These are phyloP conservation scores for Aurelia aurita complex sp. Pacific DNA, from an alignment of 30 jellyfish, hydroid and myxozoan genomes.

Conservation along the genomic window DNA sequence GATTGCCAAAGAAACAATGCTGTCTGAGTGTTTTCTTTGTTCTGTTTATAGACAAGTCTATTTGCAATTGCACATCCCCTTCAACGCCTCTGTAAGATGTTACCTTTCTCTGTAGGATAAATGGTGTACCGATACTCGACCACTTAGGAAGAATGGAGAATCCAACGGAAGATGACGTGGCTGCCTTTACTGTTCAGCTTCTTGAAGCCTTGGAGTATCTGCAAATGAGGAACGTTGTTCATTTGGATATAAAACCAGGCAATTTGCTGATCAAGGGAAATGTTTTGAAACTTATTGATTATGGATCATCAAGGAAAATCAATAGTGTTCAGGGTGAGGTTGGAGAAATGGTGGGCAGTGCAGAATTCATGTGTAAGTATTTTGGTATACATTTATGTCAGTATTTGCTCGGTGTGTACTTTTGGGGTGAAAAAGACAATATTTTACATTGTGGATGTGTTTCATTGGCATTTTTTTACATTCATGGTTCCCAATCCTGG, in stretches of 20 bases:
- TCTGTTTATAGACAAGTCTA: no score
- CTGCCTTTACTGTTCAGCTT: constrained; percentile 64
- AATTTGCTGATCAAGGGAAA: constrained; percentile 80
- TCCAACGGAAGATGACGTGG: constrained; percentile 83
- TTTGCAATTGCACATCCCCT: no score
- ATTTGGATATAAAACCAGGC: constrained; percentile 93
- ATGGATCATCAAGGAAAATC: constrained; percentile 84
- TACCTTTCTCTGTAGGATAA: constrained; percentile 25
- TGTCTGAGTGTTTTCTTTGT: no score
- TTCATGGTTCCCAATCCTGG: no score
- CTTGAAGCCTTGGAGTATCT: constrained; percentile 83
- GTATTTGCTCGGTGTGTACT: no score
- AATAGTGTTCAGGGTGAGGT: constrained; percentile 85
- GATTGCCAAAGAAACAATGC: no score
- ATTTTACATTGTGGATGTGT: constrained; percentile 1
- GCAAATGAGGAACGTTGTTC: constrained; percentile 74
- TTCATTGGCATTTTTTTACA: not conserved
- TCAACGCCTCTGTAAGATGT: not conserved
- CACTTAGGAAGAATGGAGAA: constrained; percentile 59
- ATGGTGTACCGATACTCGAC: constrained; percentile 85
- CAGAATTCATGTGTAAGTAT: constrained; percentile 93
- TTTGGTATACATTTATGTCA: no score
- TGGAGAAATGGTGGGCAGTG: constrained; percentile 99
- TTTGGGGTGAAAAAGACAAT: not conserved
- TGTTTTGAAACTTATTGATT: constrained; percentile 81